Base-by-base conservation (phyloP, 1,140 invertebrate genomes). In the Coptotermes formosanus region DNA sequence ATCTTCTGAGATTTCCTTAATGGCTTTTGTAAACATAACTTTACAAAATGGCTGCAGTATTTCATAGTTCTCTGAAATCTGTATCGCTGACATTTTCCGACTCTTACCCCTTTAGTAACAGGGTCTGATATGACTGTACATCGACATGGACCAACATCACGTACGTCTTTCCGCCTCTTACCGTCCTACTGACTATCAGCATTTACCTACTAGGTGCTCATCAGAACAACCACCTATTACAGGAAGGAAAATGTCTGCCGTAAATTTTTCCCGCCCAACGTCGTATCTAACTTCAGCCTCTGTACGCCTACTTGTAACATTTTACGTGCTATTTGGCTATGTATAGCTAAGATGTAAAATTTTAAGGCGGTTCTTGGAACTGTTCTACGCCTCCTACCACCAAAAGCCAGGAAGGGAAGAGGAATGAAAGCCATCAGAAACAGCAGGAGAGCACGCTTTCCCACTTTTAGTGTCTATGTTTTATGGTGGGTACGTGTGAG, bases 401-500 rank as follows among this genome's bases (percentile, higher is more conserved):
- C 64, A 75, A 75, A 75, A 75, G 30, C 25, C 25, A 30, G 14
- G 14, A 75, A 75, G 64, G n/a, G 64, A 25, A 75, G 64, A 30
- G 64, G 25, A 14, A 6, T 64, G n/a, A 75, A 75, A 75, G 64
- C 64, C 64, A 75, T 30, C 64, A n/a, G 64, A 30, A 75, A 75
- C 25, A 75, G 64, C 25, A 14, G 30, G 25, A 75, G 64, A 75
- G 64, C 64, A 75, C 64, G 64, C 64, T 75, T 16, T 75, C 64
- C 7, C n/a, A 14, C 25, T 75, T 30, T 75, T 25, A 75, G 64
- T 75, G 64, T n/a, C 64, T 75, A 2, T 55, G 64, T 75, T 75
- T 75, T 75, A 75, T 75, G n/a, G n/a, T 75, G 64, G 64, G 25
- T 75, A 75, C 64, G 64, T 75, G 64, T 75, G 64, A 75, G 25